These are phyloP conservation scores for Pterois miles DNA, from an alignment of 2,797 vertebrate genomes.

Conservation along the genomic window DNA sequence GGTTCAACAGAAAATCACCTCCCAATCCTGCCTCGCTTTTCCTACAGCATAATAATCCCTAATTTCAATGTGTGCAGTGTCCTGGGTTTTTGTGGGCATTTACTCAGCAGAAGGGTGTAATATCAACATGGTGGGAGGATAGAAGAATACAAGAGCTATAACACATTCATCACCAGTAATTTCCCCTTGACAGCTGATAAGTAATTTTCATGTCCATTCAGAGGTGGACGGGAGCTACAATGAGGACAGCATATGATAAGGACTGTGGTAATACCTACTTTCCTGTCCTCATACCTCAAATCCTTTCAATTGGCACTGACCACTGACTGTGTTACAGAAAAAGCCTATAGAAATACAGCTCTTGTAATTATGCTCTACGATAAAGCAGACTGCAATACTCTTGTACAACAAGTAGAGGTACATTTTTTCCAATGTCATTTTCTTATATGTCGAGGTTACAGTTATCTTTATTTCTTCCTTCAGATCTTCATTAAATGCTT, in stretches of 20 bases:
- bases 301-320: conserved; percentile 44
- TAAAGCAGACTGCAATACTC: neutral
- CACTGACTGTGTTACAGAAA: conserved; percentile 9
- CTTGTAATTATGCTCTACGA: neutral
- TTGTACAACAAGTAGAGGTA: neutral
- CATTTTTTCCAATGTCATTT: neutral
- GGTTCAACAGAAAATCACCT: conserved; percentile 64
- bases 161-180: conserved; percentile 63
- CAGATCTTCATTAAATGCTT: neutral
- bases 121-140: conserved; percentile 60
- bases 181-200: conserved; percentile 73
- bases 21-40: conserved; percentile 27
- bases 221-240: conserved; percentile 62
- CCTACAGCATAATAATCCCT: conserved; percentile 65
- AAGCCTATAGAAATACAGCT: conserved; percentile 3
- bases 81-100: conserved; percentile 52
- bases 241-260: conserved; percentile 57
- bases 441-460: neutral
- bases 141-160: conserved; percentile 50
- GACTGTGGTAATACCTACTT: conserved; percentile 60
- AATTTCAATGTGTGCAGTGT: conserved; percentile 59
- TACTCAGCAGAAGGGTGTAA: conserved; percentile 68
- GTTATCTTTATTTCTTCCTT: neutral
- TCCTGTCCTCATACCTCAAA: conserved; percentile 54
- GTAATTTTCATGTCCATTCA: conserved; percentile 73